These are phyloP conservation scores for Amphiduros pacificus DNA, from an alignment of 2,888 invertebrate species.

Conservation along the genomic window DNA sequence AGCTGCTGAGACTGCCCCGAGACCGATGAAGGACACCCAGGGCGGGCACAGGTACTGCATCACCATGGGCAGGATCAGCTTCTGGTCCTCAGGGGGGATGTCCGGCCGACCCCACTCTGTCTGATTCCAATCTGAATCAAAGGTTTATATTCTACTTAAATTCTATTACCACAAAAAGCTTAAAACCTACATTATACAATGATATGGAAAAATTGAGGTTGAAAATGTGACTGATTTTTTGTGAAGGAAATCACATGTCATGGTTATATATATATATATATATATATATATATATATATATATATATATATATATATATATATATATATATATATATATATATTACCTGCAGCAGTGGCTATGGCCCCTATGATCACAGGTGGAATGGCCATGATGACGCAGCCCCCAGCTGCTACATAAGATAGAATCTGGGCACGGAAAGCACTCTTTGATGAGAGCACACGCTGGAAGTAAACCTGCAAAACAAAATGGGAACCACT, in stretches of 20 bases:
- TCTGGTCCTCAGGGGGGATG: constrained; percentile 64
- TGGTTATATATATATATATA: neutral
- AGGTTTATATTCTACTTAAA: too few species aligned
- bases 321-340: neutral
- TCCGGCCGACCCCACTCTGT: constrained; percentile 71
- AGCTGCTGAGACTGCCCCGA: constrained; percentile 97
- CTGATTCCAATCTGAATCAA: constrained; percentile 85
- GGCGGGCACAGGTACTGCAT: constrained; percentile 94
- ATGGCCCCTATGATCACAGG: constrained; percentile 96
- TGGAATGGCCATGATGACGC: constrained; percentile 95
- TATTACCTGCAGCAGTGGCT: constrained; percentile 89
- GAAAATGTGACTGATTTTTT: too few species aligned
- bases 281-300: neutral
- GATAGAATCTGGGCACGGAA: constrained; percentile 90
- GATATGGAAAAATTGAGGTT: too few species aligned
- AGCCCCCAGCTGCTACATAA: constrained; percentile 93
- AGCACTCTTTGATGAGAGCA: constrained; percentile 93
- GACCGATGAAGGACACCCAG: constrained; percentile 94
- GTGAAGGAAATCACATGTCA: too few species aligned
- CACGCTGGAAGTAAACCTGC: constrained; percentile 99
- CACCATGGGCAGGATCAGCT: constrained; percentile 96
- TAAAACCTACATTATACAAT: too few species aligned
- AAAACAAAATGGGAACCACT: constrained; percentile 8
- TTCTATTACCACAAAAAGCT: too few species aligned
- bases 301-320: neutral